Conservation (phyloP, 2,797 vertebrate species). For the Adelosebastes latens region DNA sequence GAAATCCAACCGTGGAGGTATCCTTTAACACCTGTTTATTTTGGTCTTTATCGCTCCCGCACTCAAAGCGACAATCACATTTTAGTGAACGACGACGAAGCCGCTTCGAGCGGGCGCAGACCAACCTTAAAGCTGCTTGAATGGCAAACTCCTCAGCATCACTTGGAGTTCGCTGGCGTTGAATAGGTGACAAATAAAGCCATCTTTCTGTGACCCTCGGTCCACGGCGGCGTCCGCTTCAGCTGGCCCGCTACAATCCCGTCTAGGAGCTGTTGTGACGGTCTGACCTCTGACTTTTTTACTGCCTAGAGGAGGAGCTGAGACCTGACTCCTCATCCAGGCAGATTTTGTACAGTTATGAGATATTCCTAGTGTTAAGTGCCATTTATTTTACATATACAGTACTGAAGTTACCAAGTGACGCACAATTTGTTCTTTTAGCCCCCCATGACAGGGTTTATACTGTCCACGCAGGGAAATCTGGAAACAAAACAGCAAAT, state of each 20-base stretch:
- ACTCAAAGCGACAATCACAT: constrained; percentile 79
- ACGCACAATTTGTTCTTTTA: constrained; percentile 76
- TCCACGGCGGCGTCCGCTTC: constrained; percentile 29
- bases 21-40: constrained; percentile 47
- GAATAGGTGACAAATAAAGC: constrained; percentile 63
- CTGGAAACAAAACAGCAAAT: constrained; percentile 44
- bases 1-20: constrained; percentile 37
- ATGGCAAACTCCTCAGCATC: constrained; percentile 52
- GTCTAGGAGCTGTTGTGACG: constrained; percentile 60
- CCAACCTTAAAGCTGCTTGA: constrained; percentile 64
- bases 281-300: constrained; percentile 71
- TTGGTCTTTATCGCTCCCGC: constrained; percentile 52
- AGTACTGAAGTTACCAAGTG: constrained; percentile 81
- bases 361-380: constrained; percentile 84
- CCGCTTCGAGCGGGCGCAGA: constrained; percentile 63
- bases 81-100: constrained; percentile 36
- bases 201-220: constrained; percentile 63
- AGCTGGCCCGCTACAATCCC: constrained; percentile 35
- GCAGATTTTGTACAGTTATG: constrained; percentile 79
- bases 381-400: constrained; percentile 85
- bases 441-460: constrained; percentile 53
- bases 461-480: constrained; percentile 67
- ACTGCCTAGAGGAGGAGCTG: constrained; percentile 54
- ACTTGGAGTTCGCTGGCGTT: constrained; percentile 45
- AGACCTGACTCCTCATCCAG: constrained; percentile 55